Evolutionary conservation across 2,888 invertebrate genomes (phyloP), one percentile per base, ranked within the genome.

Genomic region (Parnassius glacialis): DNA sequence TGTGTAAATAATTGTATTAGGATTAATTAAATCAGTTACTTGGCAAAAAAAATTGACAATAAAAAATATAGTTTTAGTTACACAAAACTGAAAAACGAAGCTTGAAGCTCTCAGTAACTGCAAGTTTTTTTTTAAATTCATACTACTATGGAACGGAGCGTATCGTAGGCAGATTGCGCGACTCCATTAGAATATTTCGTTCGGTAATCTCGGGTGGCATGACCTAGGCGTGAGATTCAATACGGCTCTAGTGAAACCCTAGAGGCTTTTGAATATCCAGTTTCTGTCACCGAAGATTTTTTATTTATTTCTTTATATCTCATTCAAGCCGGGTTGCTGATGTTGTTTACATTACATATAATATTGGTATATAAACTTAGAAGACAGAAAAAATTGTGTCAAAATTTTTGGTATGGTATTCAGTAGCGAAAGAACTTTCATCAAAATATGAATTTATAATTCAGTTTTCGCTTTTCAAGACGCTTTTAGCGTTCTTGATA

Each of bases 101-200:
- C 12, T 1, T 2, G 20, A 20, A 20, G 20, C 25, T 57, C 47
- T 63, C 52, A 63, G 56, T 63, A 63, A 63, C 63, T 52, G 55
- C 20, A 52, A 43, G 56, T 56, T 58, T 62, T 61, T 25, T 61
- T 62, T 59, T 59, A 59, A 59, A 56, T 52, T 56, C 59, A 50
- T 44, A 52, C 25, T 25, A 25, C 0, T 25, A 13, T 41, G 59
- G 56, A 56, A 63, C 20, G 41, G 34, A 52, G 58, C 52, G 52
- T 62, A 62, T 62, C 54, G 62, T 41, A 45, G 45, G 56, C 44
- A 50, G 59, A 59, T 62, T 59, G 55, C 62, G 54, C 58, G 45
- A 60, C 66, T 75, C 73, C 74, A 78, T 80, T 77, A 79, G 77
- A 76, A 78, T 73, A 74, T 78, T 74, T 75, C 71, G 67, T 70